Evolutionary conservation across 2,888 invertebrate genomes (phyloP).

Genomic region (Dilophus febrilis): DNA sequence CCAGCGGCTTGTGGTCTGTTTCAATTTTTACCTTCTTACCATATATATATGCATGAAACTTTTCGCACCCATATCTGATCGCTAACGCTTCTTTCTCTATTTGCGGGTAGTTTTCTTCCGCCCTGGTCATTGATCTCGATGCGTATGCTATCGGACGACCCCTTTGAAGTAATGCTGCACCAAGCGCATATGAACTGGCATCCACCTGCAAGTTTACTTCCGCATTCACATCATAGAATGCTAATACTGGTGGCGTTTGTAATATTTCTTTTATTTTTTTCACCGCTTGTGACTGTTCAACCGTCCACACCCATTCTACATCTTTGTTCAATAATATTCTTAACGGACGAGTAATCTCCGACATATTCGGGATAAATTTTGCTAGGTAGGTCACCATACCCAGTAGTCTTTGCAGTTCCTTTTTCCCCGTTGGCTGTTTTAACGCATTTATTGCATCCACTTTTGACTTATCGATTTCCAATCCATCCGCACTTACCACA

Average conservation of each 20-base stretch:
- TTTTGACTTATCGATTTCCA: slow-evolving; percentile 7
- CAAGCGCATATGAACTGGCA: slow-evolving; percentile 13
- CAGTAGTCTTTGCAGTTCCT: slow-evolving; percentile 10
- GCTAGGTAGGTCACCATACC: slow-evolving; percentile 10
- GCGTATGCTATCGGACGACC: slow-evolving; percentile 21
- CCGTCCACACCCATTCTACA: slow-evolving; percentile 6
- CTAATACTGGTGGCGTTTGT: slow-evolving; percentile 12
- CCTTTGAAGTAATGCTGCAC: slow-evolving; percentile 20
- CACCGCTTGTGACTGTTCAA: slow-evolving; percentile 2
- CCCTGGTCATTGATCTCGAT: slow-evolving; percentile 15
- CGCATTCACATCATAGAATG: slow-evolving; percentile 15
- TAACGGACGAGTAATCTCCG: slow-evolving; percentile 4
- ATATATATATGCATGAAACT: slow-evolving; percentile 20
- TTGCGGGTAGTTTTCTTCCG: slow-evolving; percentile 16
- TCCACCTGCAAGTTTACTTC: slow-evolving; percentile 14
- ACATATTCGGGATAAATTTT: slow-evolving; percentile 6
- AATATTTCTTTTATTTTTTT: slow-evolving; percentile 5
- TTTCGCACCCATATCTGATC: slow-evolving; percentile 17
- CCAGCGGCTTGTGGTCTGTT: slow-evolving; percentile 16
- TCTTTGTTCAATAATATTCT: slow-evolving; percentile 6
- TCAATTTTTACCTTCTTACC: slow-evolving; percentile 14
- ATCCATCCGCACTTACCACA: slow-evolving; percentile 3
- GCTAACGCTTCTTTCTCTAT: slow-evolving; percentile 22
- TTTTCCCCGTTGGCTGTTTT: slow-evolving; percentile 8
- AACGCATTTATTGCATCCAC: slow-evolving; percentile 9